Conservation (phyloP, 2,888 invertebrate genomes). For the Stenoptilia bipunctidactyla region DNA sequence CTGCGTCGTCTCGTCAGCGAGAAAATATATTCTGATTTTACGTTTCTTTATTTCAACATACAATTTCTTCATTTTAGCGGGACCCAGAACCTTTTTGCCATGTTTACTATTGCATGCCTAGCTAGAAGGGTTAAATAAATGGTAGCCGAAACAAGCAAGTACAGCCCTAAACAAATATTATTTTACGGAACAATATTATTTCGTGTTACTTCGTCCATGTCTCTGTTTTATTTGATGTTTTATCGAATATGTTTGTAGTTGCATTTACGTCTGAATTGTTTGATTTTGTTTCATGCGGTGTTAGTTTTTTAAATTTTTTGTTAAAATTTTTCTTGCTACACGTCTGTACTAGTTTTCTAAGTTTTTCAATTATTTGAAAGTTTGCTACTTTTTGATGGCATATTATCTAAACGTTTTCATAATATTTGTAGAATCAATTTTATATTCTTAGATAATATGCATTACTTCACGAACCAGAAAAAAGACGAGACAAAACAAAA, state of each 20-base stretch:
- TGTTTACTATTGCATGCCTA: neutral
- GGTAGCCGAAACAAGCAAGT: neutral
- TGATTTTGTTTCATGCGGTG: neutral
- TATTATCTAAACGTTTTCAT: too few relatives aligned
- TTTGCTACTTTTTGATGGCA: neutral
- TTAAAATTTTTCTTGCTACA: neutral
- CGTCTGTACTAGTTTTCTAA: neutral
- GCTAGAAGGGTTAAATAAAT: neutral
- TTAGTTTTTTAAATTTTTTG: neutral
- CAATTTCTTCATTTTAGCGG: neutral
- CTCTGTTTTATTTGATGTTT: neutral
- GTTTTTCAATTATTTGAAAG: neutral
- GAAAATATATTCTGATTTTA: conserved; percentile 11
- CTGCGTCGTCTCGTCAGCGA: too few relatives aligned
- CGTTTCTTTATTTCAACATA: conserved; percentile 10
- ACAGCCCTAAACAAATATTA: neutral
- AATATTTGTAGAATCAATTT: too few relatives aligned
- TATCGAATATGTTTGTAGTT: neutral
- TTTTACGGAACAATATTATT: neutral
- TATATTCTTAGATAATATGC: too few relatives aligned
- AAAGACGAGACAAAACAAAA: too few relatives aligned
- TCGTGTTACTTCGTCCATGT: neutral
- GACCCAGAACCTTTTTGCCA: neutral
- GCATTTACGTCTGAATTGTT: neutral
- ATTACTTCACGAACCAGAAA: too few relatives aligned